Evolutionary conservation across 2,797 vertebrate genomes (phyloP).

Genomic region (Macropus fuliginosus): DNA sequence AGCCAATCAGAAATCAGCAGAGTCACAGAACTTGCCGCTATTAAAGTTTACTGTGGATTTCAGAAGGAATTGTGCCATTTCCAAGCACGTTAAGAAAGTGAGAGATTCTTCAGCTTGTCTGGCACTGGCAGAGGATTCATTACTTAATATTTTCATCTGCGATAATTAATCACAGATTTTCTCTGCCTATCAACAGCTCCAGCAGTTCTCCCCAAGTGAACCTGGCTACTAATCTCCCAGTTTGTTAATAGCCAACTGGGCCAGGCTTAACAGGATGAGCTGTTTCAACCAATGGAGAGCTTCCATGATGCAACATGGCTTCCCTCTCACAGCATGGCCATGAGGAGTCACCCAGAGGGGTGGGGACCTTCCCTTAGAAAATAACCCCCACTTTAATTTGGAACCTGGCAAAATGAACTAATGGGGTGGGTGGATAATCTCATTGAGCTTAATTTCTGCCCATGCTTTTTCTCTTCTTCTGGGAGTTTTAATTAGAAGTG

Average conservation of each 20-base stretch:
- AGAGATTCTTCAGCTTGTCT: not conserved
- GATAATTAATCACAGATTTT: conserved; percentile 56
- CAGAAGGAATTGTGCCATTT: not conserved
- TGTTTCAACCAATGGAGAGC: not conserved
- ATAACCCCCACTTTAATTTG: not conserved
- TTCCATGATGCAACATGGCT: not conserved
- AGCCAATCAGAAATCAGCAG: conserved; percentile 16
- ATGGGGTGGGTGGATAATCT: not conserved
- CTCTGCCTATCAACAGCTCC: conserved; percentile 52
- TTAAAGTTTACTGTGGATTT: conserved; percentile 45
- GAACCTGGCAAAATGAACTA: conserved; percentile 10
- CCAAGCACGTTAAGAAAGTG: not conserved
- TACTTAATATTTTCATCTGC: conserved; percentile 53
- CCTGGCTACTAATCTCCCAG: not conserved
- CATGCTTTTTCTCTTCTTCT: not conserved
- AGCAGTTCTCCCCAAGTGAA: conserved; percentile 61
- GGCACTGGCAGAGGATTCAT: conserved; percentile 20
- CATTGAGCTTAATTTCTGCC: conserved; percentile 12
- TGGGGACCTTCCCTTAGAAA: not conserved
- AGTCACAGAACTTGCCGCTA: conserved; percentile 27
- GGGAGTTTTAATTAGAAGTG: conserved; percentile 26
- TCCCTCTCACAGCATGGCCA: not conserved
- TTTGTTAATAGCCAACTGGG: not conserved
- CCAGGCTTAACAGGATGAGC: not conserved
- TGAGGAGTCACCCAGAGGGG: not conserved